A percentile compares a stretch with the other conserved stretches of the same genome.
Evolutionary conservation across 1,140 invertebrate genomes (phyloP).

Genomic region (Leptinotarsa texana): DNA sequence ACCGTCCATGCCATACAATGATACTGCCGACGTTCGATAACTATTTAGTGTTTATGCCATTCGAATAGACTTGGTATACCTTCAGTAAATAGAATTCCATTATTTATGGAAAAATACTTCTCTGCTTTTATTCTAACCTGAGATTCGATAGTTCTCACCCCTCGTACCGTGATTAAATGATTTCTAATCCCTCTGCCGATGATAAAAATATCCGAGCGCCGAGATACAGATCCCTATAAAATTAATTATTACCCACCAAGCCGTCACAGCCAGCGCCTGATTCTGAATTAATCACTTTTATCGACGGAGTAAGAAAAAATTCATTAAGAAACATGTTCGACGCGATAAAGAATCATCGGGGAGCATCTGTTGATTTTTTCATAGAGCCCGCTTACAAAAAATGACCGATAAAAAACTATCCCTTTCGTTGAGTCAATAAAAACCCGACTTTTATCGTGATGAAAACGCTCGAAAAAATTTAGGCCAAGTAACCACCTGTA

Average conservation of each 20-base stretch:
- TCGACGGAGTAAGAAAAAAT: conserved; percentile 20
- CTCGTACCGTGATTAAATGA: too few relatives aligned
- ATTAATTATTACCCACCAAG: conserved; percentile 13
- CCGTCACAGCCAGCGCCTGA: conserved; percentile 10
- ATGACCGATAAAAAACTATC: conserved; percentile 29
- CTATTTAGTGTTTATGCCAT: too few relatives aligned
- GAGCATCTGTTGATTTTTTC: conserved; percentile 33
- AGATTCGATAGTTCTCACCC: too few relatives aligned
- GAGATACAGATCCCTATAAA: conserved; percentile 6
- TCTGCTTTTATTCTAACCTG: too few relatives aligned
- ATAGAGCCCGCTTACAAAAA: conserved; percentile 25
- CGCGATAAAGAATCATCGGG: conserved; percentile 21
- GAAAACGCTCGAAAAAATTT: conserved; percentile 23
- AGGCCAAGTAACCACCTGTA: conserved; percentile 30
- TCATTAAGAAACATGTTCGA: conserved; percentile 26
- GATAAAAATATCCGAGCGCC: not conserved
- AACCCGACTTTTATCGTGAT: not conserved
- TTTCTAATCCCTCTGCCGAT: not conserved
- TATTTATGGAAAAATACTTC: too few relatives aligned
- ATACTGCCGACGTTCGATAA: too few relatives aligned
- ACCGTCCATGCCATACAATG: too few relatives aligned
- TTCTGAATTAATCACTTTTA: conserved; percentile 25
- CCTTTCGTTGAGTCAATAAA: conserved; percentile 32
- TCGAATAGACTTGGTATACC: too few relatives aligned
- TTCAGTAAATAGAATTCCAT: too few relatives aligned